Evolutionary conservation across 2,888 invertebrate genomes (phyloP).

Genomic region (Trachelus tabidus): DNA sequence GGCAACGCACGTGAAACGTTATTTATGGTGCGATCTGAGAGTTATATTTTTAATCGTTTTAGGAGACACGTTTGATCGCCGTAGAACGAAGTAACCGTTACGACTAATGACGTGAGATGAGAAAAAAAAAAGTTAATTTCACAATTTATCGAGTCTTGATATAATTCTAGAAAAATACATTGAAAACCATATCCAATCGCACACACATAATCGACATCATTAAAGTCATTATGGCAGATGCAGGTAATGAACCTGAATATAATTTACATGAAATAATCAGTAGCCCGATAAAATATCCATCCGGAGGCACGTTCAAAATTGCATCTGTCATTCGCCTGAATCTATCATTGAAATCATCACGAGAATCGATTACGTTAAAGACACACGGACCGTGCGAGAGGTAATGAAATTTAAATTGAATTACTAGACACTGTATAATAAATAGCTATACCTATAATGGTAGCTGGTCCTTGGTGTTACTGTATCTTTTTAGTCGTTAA

Average conservation of each 20-base stretch:
- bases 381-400: not conserved
- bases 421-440: not conserved
- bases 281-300: not conserved
- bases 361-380: not conserved
- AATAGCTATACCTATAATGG: not conserved
- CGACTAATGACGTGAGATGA: not conserved
- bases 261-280: not conserved
- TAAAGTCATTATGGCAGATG: not conserved
- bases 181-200: not conserved
- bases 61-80: not conserved
- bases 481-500: not conserved
- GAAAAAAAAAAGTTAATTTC: not conserved
- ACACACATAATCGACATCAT: not conserved
- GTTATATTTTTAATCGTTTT: not conserved
- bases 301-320: not conserved
- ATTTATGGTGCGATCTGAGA: not conserved
- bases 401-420: not conserved
- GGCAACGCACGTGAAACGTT: conserved; percentile 7
- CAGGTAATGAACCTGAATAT: not conserved
- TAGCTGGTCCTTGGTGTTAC: not conserved
- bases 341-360: not conserved
- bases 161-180: not conserved
- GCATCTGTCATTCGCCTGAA: not conserved
- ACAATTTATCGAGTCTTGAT: not conserved
- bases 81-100: not conserved